A percentile compares a stretch with the other conserved stretches of the same genome.
Evolutionary conservation across 2,888 invertebrate species (phyloP).

Genomic region (Hypomecis punctinalis): DNA sequence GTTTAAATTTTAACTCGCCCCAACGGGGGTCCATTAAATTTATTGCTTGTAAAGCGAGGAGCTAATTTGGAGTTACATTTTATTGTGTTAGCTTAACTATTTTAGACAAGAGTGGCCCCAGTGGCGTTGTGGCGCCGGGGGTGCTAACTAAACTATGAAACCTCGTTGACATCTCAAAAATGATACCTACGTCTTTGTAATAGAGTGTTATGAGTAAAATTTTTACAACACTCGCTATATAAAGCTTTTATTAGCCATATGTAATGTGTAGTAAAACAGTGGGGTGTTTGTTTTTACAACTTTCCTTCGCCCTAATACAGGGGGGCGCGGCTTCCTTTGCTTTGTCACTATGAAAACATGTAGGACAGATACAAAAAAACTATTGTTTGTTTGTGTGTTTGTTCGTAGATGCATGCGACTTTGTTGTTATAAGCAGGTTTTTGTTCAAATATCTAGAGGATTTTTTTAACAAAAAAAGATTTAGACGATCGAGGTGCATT

Average conservation of each 20-base stretch:
- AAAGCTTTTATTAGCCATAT: conserved; percentile 60
- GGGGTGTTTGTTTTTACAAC: conserved; percentile 60
- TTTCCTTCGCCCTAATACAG: conserved; percentile 44
- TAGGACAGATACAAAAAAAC: background rate
- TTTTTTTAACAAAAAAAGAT: too few relatives aligned
- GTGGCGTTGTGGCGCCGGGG: conserved; percentile 70
- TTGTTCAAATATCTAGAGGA: too few relatives aligned
- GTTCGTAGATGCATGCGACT: too few relatives aligned
- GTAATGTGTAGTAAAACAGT: conserved; percentile 62
- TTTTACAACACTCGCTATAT: conserved; percentile 38
- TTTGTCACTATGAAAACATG: conserved; percentile 23
- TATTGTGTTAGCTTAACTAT: conserved; percentile 82
- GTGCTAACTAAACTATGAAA: conserved; percentile 49
- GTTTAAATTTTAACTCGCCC: conserved; percentile 73
- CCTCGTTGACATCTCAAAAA: conserved; percentile 25
- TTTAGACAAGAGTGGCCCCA: conserved; percentile 56
- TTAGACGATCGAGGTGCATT: too few relatives aligned
- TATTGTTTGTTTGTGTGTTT: too few relatives aligned
- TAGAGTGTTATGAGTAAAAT: conserved; percentile 30
- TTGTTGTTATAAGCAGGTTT: too few relatives aligned
- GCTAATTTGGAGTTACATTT: conserved; percentile 83
- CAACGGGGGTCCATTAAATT: conserved; percentile 77
- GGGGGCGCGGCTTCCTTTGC: conserved; percentile 34
- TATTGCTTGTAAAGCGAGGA: conserved; percentile 83
- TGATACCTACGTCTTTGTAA: conserved; percentile 37